phyloP scores from a whole-genome alignment of 2,797 vertebrate species.

The Cetoscarus ocellatus region DNA sequence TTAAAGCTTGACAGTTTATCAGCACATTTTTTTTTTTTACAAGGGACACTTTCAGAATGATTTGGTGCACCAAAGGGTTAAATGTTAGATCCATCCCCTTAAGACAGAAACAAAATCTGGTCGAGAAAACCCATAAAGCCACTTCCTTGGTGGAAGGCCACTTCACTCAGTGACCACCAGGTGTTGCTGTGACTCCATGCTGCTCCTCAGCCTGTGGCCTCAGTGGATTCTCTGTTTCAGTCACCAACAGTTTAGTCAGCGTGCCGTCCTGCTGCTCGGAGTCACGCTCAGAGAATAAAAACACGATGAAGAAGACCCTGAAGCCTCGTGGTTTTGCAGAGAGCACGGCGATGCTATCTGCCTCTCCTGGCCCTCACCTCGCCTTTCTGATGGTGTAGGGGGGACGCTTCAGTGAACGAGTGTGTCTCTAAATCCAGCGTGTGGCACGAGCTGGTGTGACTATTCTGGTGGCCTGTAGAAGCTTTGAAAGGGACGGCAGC shows the following conservation, averaged over 20 bases:
- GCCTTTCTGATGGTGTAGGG: background rate
- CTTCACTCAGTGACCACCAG: constrained; percentile 7
- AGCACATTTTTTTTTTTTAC: no score
- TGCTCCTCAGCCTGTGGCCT: background rate
- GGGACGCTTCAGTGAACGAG: no score
- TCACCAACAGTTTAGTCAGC: constrained; percentile 23
- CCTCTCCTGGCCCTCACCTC: background rate
- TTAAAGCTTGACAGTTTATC: no score
- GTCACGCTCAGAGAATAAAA: constrained; percentile 17
- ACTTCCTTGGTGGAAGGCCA: background rate
- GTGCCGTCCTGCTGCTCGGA: constrained; percentile 40
- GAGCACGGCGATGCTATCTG: constrained; percentile 27
- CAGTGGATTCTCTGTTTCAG: constrained; percentile 4
- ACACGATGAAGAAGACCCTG: constrained; percentile 25
- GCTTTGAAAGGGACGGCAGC: no score
- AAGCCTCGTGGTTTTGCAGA: constrained; percentile 25
- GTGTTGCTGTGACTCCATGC: constrained; percentile 43
- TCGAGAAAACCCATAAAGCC: no score
- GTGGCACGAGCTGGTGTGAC: no score
- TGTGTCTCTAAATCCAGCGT: no score
- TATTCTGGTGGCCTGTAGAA: no score
- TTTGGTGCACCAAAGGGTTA: no score
- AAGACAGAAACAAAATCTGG: no score
- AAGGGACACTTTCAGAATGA: no score
- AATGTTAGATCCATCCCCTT: no score